phyloP scores from a whole-genome alignment of 2,113 vertebrate genomes.

The Oncorhynchus gorbuscha region DNA sequence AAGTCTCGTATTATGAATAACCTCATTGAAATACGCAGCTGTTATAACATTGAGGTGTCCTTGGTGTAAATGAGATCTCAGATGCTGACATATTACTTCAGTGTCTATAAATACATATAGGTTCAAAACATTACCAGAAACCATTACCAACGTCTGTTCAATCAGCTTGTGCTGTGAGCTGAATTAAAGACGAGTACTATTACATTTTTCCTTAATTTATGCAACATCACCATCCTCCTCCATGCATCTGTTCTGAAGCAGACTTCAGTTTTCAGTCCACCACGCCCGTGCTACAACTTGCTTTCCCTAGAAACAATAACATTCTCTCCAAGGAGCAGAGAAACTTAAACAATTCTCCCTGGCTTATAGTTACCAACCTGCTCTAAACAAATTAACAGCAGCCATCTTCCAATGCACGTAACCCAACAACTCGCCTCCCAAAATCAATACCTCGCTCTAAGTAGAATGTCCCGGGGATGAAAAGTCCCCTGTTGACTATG shows the following conservation, averaged over 20 bases:
- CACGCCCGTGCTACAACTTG: neutral
- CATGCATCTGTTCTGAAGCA: neutral
- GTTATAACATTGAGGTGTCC: neutral
- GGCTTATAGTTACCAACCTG: neutral
- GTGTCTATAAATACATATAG: neutral
- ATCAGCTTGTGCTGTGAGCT: neutral
- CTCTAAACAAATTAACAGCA: neutral
- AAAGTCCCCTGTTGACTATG: slow-evolving; percentile 58
- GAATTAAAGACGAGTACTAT: neutral
- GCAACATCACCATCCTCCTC: neutral
- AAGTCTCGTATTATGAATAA: neutral
- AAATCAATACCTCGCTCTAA: slow-evolving; percentile 72
- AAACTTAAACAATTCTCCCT: neutral
- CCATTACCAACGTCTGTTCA: neutral
- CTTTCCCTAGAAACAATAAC: neutral
- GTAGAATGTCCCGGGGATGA: slow-evolving; percentile 71
- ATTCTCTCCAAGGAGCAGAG: neutral
- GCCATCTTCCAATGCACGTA: slow-evolving; percentile 13
- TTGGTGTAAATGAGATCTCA: neutral
- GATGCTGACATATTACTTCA: neutral
- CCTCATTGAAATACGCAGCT: neutral
- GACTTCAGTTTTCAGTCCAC: neutral
- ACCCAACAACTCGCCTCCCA: slow-evolving; percentile 29
- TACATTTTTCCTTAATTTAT: neutral
- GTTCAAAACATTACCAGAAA: neutral